A percentile compares a stretch with the other conserved stretches of the same genome.
Conservation (phyloP, 2,888 invertebrate genomes). For the Mythimna impura region DNA sequence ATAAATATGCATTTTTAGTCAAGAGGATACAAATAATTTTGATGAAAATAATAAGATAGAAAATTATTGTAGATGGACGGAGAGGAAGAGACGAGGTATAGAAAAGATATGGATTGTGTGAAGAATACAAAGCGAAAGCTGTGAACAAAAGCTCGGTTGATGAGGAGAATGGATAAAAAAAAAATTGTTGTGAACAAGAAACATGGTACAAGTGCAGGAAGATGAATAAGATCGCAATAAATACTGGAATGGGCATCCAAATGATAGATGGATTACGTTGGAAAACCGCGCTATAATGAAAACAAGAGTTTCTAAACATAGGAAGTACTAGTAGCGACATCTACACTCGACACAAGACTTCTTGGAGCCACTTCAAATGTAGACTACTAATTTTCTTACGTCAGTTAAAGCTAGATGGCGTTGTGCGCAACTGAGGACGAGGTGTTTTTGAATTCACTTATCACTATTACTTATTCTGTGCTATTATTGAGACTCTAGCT, state of each 20-base stretch:
- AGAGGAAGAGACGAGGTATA: no score
- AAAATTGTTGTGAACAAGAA: no score
- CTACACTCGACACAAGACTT: conserved; percentile 20
- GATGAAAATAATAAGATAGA: no score
- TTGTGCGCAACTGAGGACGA: not conserved
- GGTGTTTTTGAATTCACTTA: not conserved
- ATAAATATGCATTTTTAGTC: no score
- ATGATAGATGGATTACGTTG: not conserved
- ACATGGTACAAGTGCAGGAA: no score
- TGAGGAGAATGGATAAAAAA: no score
- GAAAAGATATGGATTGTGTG: no score
- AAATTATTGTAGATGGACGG: no score
- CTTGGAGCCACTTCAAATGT: conserved; percentile 42
- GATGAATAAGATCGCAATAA: not conserved
- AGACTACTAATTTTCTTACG: not conserved
- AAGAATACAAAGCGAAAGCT: no score
- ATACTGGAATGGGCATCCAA: not conserved
- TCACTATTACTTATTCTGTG: no score
- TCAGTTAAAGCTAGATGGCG: conserved; percentile 56
- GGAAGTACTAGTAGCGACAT: conserved; percentile 48
- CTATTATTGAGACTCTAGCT: not conserved
- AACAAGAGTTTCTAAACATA: conserved; percentile 1
- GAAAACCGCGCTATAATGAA: not conserved
- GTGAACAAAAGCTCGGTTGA: no score
- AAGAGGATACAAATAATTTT: no score